phyloP scores from a whole-genome alignment of 2,113 vertebrate genomes.

The Riparia riparia region DNA sequence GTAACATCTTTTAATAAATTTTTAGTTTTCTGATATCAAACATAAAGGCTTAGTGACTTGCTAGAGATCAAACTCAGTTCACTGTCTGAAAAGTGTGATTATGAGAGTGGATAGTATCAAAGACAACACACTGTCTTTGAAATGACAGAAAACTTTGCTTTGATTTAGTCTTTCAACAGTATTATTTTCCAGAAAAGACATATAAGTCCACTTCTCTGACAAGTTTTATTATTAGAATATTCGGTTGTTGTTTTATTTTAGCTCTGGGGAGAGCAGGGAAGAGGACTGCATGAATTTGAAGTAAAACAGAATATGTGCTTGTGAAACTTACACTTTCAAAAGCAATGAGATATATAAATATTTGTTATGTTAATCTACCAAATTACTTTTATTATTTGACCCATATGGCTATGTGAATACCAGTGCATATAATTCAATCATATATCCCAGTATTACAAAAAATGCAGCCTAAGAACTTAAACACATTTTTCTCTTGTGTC shows the following conservation, averaged over 20 bases:
- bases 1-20: neutral
- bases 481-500: constrained; percentile 55
- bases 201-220: neutral
- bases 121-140: neutral
- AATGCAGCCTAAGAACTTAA: constrained; percentile 44
- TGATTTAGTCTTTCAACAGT: constrained; percentile 16
- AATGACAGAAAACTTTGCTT: neutral
- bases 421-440: neutral
- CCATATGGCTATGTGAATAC: constrained; percentile 40
- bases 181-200: constrained; percentile 33
- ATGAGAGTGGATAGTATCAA: neutral
- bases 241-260: neutral
- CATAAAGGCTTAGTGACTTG: neutral
- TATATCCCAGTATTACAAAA: constrained; percentile 20
- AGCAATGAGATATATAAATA: constrained; percentile 50
- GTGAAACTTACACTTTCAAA: constrained; percentile 42
- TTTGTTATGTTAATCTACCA: constrained; percentile 50
- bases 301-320: constrained; percentile 20
- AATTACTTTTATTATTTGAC: constrained; percentile 60
- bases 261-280: neutral
- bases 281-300: neutral
- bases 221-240: constrained; percentile 45
- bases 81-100: neutral
- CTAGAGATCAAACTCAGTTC: neutral
- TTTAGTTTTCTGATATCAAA: neutral